phyloP scores from a whole-genome alignment of 2,888 invertebrate genomes.

The Meiosimyza platycephala region DNA sequence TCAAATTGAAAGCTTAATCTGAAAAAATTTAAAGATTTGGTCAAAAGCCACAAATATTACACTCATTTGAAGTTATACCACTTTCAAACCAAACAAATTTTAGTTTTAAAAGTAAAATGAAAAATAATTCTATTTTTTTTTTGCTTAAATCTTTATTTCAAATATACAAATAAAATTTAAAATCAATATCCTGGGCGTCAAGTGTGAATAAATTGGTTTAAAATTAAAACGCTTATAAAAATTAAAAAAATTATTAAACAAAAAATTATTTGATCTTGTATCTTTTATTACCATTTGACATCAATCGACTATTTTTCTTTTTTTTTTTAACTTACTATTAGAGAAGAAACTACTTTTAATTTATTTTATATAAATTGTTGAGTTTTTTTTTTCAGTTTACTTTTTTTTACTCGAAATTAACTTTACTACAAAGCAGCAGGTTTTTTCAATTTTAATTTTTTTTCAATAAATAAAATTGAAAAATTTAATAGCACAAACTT shows the following conservation, averaged over 20 bases:
- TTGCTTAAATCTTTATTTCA: slow-evolving; percentile 29
- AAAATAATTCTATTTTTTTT: slow-evolving; percentile 11
- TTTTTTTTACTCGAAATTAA: slow-evolving; percentile 4
- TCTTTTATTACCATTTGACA: slow-evolving; percentile 18
- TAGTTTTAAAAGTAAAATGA: background rate
- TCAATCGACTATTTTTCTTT: slow-evolving; percentile 26
- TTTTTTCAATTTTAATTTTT: slow-evolving; percentile 9
- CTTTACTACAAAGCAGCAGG: slow-evolving; percentile 17
- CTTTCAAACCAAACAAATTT: too few species aligned
- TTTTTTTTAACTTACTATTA: slow-evolving; percentile 19
- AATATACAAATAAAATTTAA: slow-evolving; percentile 32
- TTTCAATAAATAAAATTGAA: slow-evolving; percentile 14
- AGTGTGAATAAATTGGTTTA: slow-evolving; percentile 9
- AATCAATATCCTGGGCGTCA: slow-evolving; percentile 25
- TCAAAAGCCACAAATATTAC: too few species aligned
- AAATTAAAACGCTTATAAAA: slow-evolving; percentile 10
- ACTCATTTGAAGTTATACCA: too few species aligned
- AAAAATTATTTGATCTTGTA: slow-evolving; percentile 14
- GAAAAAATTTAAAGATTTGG: too few species aligned
- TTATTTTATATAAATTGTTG: slow-evolving; percentile 17
- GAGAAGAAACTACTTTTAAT: slow-evolving; percentile 18
- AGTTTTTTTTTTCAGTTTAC: background rate
- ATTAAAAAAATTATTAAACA: slow-evolving; percentile 13
- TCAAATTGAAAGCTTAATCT: too few species aligned
- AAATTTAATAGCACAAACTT: slow-evolving; percentile 17